These are phyloP conservation scores for Chondrilla cf. caribensis DNA, from an alignment of 37 sponge, comb jelly and placozoan species.

Conservation along the genomic window DNA sequence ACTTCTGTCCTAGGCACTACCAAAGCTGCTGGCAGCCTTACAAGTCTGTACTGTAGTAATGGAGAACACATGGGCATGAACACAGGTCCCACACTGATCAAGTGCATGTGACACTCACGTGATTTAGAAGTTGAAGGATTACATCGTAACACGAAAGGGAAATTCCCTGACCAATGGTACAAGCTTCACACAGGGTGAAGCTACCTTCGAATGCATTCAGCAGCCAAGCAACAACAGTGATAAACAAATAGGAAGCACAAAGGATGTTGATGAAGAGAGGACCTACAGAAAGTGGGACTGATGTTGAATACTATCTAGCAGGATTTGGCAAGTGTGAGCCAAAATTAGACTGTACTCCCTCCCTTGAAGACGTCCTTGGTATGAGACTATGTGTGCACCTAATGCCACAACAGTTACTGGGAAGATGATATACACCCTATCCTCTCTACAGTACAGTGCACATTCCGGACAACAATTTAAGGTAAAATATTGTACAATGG, in stretches of 20 bases:
- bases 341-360: neutral
- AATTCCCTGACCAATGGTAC: conserved; percentile 52
- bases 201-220: conserved; percentile 43
- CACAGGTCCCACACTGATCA: too few relatives aligned
- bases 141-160: conserved; percentile 45
- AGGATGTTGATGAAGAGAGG: conserved; percentile 18
- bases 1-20: neutral
- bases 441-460: too few relatives aligned
- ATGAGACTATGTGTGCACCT: too few relatives aligned
- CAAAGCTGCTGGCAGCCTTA: neutral
- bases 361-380: neutral
- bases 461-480: too few relatives aligned
- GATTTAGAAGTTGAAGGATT: conserved; percentile 26
- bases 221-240: conserved; percentile 37
- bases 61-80: too few relatives aligned
- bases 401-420: too few relatives aligned
- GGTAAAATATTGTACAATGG: too few relatives aligned
- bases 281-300: neutral
- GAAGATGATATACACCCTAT: too few relatives aligned
- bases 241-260: conserved; percentile 25
- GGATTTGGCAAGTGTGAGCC: neutral
- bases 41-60: too few relatives aligned
- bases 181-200: conserved; percentile 61
- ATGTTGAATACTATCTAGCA: too few relatives aligned
- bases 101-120: conserved; percentile 34